These are phyloP conservation scores for Netelia virgata DNA, from an alignment of 2,888 invertebrate species.

Conservation along the genomic window DNA sequence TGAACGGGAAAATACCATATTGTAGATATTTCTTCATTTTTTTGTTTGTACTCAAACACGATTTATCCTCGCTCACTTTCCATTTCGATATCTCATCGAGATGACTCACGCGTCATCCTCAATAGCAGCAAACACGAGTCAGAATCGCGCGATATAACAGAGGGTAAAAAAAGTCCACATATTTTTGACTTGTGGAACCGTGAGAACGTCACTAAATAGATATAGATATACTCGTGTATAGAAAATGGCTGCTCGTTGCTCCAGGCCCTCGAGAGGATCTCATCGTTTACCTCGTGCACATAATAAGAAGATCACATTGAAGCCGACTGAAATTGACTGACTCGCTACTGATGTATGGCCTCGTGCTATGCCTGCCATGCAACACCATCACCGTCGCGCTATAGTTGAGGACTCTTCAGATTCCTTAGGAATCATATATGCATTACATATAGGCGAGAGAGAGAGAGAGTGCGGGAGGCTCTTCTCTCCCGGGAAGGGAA, in stretches of 20 bases:
- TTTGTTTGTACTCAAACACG: too few species aligned
- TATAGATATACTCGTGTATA: background rate
- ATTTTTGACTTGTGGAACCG: slow-evolving; percentile 16
- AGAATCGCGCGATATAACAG: too few species aligned
- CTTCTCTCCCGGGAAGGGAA: background rate
- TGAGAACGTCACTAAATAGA: slow-evolving; percentile 38
- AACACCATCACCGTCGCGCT: slow-evolving; percentile 21
- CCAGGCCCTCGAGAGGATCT: slow-evolving; percentile 1
- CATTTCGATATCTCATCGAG: too few species aligned
- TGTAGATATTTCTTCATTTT: too few species aligned
- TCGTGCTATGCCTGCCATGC: background rate
- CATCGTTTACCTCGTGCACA: slow-evolving; percentile 11
- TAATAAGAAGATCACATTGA: slow-evolving; percentile 4
- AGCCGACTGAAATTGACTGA: slow-evolving; percentile 24
- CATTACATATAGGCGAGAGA: slow-evolving; percentile 14
- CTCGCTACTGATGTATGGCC: background rate
- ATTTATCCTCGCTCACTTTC: too few species aligned
- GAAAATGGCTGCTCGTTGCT: background rate
- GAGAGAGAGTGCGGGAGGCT: background rate
- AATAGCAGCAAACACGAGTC: too few species aligned
- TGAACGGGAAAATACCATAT: too few species aligned
- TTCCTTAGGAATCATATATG: slow-evolving; percentile 51
- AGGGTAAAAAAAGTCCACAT: too few species aligned
- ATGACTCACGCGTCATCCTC: too few species aligned
- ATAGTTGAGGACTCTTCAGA: slow-evolving; percentile 59